Evolutionary conservation across 2,888 invertebrate genomes (phyloP).

Genomic region (Drosophila prolongata): DNA sequence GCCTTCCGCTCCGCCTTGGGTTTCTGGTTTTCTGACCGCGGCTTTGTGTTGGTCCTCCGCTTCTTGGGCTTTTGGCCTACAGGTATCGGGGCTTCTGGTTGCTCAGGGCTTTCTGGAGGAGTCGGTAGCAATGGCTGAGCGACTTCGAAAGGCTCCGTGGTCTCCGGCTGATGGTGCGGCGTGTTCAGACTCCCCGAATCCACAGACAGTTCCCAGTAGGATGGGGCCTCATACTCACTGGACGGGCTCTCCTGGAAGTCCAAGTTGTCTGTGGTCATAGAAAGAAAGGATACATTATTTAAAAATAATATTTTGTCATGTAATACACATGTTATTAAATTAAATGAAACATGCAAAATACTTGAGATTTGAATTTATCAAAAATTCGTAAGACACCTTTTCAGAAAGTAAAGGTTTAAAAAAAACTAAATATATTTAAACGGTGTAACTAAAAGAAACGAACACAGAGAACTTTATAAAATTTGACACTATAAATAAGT

Average conservation of each 20-base stretch:
- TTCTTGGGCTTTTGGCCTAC: background rate
- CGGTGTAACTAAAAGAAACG: too few relatives aligned
- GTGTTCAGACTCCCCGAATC: conserved; percentile 55
- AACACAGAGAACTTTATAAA: too few relatives aligned
- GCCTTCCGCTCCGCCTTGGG: conserved; percentile 10
- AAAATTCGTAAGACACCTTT: too few relatives aligned
- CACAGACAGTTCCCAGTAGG: conserved; percentile 31
- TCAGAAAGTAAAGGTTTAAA: too few relatives aligned
- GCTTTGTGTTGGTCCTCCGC: conserved; percentile 2
- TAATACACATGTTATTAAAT: too few relatives aligned
- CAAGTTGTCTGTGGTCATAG: conserved; percentile 33
- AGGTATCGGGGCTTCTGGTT: background rate
- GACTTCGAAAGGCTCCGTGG: conserved; percentile 37
- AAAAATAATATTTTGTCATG: too few relatives aligned
- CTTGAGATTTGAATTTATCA: too few relatives aligned
- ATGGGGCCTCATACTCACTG: background rate
- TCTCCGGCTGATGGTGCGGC: conserved; percentile 54
- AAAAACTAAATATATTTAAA: too few relatives aligned
- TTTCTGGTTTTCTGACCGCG: background rate
- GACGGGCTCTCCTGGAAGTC: conserved; percentile 48
- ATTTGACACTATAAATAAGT: too few relatives aligned
- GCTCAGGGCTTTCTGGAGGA: background rate
- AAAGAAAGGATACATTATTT: background rate
- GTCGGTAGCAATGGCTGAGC: background rate
- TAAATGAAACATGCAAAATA: too few relatives aligned